A percentile compares a stretch with the other conserved stretches of the same genome.
Evolutionary conservation across 2,888 invertebrate species (phyloP).

Genomic region (Halictus quadricinctus): DNA sequence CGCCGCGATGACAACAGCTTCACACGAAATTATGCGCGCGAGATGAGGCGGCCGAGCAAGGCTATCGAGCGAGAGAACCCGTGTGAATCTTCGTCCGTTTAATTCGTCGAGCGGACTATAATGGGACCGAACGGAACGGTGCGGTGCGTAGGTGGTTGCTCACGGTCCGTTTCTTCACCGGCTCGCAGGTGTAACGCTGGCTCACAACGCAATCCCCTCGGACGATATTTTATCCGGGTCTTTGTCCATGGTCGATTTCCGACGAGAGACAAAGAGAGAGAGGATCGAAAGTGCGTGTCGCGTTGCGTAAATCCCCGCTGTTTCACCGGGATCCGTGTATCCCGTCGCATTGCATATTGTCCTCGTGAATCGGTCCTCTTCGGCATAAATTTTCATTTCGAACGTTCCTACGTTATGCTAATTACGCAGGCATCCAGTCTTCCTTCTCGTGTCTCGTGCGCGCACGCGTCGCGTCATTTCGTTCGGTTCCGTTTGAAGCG

Average conservation of each 20-base stretch:
- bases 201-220: slow-evolving; percentile 65
- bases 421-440: neutral
- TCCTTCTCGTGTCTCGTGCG: neutral
- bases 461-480: neutral
- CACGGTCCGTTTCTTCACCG: slow-evolving; percentile 67
- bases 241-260: slow-evolving; percentile 62
- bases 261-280: slow-evolving; percentile 33
- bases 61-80: slow-evolving; percentile 38
- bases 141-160: slow-evolving; percentile 76
- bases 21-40: neutral
- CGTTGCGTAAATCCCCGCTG: slow-evolving; percentile 52
- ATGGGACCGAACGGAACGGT: slow-evolving; percentile 60
- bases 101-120: slow-evolving; percentile 67
- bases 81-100: slow-evolving; percentile 69
- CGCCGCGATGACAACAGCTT: neutral
- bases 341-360: slow-evolving; percentile 48
- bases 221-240: slow-evolving; percentile 71
- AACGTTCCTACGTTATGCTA: slow-evolving; percentile 7
- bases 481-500: neutral
- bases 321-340: slow-evolving; percentile 30
- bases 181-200: slow-evolving; percentile 71
- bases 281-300: slow-evolving; percentile 61
- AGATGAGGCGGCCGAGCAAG: neutral
- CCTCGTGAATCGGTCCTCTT: slow-evolving; percentile 36
- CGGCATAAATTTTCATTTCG: slow-evolving; percentile 33